These are phyloP conservation scores for Suricata suricatta DNA, from an alignment of 2,113 vertebrate genomes.

Conservation along the genomic window DNA sequence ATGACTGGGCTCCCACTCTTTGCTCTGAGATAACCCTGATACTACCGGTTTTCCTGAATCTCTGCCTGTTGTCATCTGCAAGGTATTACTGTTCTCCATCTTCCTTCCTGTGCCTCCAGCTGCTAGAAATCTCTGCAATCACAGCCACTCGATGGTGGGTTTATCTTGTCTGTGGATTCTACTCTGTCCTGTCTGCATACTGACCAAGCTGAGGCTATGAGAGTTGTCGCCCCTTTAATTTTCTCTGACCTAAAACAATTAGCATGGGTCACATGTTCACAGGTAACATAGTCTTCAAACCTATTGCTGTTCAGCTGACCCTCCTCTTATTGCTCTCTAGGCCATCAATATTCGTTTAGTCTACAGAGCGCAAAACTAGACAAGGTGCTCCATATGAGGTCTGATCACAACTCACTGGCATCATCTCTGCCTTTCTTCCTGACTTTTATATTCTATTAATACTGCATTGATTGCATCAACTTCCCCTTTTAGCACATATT, in stretches of 20 bases:
- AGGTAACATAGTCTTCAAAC: background rate
- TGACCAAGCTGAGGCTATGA: background rate
- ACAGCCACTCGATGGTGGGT: background rate
- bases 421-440: background rate
- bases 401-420: background rate
- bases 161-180: background rate
- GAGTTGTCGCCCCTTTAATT: background rate
- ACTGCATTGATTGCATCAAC: background rate
- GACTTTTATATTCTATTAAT: background rate
- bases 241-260: background rate
- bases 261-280: background rate
- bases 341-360: background rate
- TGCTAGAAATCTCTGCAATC: background rate
- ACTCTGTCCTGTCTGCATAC: background rate
- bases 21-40: background rate
- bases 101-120: background rate
- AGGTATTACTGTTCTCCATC: background rate
- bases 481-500: background rate
- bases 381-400: fast-evolving
- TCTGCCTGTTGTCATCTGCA: background rate
- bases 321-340: background rate
- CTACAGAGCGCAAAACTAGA: background rate
- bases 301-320: background rate
- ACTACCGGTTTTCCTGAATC: background rate
- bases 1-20: background rate